phyloP scores from a whole-genome alignment of 2,797 vertebrate genomes.

The Sebastes reedi region DNA sequence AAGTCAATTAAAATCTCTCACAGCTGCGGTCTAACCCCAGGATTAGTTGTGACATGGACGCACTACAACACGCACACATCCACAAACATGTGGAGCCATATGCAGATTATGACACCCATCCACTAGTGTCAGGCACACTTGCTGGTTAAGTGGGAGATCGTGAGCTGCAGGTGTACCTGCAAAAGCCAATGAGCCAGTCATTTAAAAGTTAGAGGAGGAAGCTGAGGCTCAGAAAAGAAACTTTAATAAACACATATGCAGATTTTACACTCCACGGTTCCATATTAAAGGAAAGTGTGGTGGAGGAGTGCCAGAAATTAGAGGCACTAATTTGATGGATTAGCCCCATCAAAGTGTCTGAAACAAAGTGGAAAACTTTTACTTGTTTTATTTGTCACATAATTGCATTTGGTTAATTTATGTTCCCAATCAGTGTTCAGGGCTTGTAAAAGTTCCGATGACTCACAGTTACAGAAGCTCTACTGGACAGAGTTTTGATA shows the following conservation, averaged over 20 bases:
- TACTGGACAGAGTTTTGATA: not conserved
- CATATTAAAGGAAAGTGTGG: not conserved
- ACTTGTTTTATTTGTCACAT: not conserved
- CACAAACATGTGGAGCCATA: constrained; percentile 9
- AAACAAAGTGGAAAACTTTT: not conserved
- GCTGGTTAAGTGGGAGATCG: not conserved
- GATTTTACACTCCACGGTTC: not conserved
- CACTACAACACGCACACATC: constrained; percentile 8
- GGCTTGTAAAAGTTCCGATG: not conserved
- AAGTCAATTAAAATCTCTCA: constrained; percentile 63
- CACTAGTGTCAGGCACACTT: constrained; percentile 12
- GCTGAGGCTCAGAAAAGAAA: not conserved
- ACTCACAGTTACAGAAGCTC: not conserved
- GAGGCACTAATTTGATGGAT: not conserved
- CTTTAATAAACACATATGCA: not conserved
- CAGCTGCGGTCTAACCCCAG: constrained; percentile 40
- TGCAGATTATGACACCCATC: constrained; percentile 6
- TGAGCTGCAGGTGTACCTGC: constrained; percentile 11
- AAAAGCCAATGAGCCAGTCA: constrained; percentile 6
- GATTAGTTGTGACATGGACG: constrained; percentile 39
- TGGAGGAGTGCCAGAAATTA: not conserved
- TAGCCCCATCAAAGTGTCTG: not conserved
- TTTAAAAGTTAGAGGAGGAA: not conserved
- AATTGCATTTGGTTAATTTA: not conserved
- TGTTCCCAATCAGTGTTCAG: not conserved